Evolutionary conservation across 2,888 invertebrate genomes (phyloP).

Genomic region (Steinernema carpocapsae): DNA sequence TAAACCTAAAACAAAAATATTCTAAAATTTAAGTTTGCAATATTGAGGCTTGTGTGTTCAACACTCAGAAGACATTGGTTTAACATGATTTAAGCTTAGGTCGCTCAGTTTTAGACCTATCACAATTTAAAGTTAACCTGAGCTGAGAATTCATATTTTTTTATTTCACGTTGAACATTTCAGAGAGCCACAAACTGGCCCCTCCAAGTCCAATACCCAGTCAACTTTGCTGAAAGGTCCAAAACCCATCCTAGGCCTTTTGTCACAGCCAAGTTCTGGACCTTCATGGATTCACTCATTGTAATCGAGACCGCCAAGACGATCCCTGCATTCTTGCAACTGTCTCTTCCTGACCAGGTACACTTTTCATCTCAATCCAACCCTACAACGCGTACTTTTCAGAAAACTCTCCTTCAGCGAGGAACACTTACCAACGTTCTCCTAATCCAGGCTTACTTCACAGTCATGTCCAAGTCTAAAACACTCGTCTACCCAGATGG

Average conservation of each 20-base stretch:
- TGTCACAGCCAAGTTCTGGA: neutral
- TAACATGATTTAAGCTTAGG: too few relatives aligned
- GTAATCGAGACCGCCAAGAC: conserved; percentile 12
- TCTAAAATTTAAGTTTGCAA: too few relatives aligned
- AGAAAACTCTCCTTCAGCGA: neutral
- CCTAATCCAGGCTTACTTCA: conserved; percentile 16
- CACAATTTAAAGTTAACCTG: too few relatives aligned
- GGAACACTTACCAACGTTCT: neutral
- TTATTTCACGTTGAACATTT: neutral
- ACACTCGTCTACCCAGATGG: conserved; percentile 16
- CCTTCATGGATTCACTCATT: neutral
- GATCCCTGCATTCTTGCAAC: neutral
- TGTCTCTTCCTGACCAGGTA: conserved; percentile 2
- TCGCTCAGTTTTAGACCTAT: too few relatives aligned
- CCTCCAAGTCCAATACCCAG: neutral
- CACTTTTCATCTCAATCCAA: too few relatives aligned
- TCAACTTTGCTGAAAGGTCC: neutral
- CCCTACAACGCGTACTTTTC: too few relatives aligned
- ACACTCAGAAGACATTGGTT: too few relatives aligned
- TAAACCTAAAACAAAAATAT: too few relatives aligned
- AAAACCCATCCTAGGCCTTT: neutral
- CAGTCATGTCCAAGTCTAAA: neutral
- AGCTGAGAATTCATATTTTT: too few relatives aligned
- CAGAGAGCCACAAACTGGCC: conserved; percentile 7
- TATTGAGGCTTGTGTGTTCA: too few relatives aligned